Conservation (phyloP, 2,113 vertebrate genomes). For the Sapajus apella region DNA sequence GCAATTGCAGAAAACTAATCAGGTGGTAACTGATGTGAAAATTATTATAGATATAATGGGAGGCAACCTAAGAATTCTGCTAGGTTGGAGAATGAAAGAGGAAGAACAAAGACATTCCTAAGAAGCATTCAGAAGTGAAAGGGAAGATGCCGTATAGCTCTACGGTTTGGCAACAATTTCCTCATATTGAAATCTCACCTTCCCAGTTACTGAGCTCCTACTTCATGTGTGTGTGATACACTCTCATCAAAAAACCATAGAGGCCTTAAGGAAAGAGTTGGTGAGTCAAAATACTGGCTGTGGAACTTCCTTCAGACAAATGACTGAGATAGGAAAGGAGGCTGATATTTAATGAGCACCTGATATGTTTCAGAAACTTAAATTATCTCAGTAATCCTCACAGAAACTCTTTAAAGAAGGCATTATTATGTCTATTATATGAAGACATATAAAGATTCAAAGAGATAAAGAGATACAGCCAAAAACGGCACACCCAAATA, state of each 20-base stretch:
- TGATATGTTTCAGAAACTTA: not conserved
- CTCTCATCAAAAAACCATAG: not conserved
- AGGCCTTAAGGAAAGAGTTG: not conserved
- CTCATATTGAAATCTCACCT: not conserved
- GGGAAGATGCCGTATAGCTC: not conserved
- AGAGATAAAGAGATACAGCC: not conserved
- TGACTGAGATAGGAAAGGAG: not conserved
- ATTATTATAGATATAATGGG: not conserved
- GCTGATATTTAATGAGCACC: not conserved
- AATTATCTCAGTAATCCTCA: not conserved
- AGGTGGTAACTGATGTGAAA: no score
- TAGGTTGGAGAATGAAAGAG: not conserved
- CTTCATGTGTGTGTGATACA: not conserved
- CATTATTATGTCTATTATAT: not conserved
- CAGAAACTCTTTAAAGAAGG: not conserved
- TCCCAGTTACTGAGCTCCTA: not conserved
- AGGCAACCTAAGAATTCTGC: not conserved
- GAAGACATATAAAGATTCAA: not conserved
- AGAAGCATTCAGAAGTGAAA: not conserved
- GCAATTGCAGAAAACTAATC: not conserved
- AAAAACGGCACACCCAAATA: not conserved
- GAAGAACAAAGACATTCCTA: not conserved
- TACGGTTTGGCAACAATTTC: no score
- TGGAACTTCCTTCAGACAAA: not conserved
- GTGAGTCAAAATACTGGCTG: not conserved